These are phyloP conservation scores for Myotis myotis DNA, from an alignment of 2,797 vertebrate genomes.

Conservation along the genomic window DNA sequence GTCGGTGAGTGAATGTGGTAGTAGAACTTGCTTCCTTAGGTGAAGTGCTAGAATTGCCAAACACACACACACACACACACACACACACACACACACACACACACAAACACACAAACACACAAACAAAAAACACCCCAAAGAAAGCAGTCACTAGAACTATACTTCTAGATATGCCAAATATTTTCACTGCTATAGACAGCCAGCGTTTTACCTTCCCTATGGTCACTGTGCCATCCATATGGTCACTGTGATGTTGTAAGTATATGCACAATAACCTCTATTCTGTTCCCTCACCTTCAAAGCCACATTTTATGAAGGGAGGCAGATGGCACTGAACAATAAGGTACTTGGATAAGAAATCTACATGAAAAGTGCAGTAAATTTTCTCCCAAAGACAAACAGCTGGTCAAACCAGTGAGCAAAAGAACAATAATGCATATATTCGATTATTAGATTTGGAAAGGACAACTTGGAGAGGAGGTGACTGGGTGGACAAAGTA, in stretches of 20 bases:
- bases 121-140: neutral
- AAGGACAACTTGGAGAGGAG: neutral
- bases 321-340: neutral
- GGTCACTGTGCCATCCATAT: neutral
- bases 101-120: neutral
- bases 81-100: neutral
- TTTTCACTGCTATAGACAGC: neutral
- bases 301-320: neutral
- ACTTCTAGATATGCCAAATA: neutral
- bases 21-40: neutral
- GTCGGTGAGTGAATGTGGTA: neutral
- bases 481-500: neutral
- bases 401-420: neutral
- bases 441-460: neutral
- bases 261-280: neutral
- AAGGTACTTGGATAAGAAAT: neutral
- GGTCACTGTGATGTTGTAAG: neutral
- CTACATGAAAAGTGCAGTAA: neutral
- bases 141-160: neutral
- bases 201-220: neutral
- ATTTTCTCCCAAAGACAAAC: neutral
- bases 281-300: neutral
- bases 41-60: neutral
- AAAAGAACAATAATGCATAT: neutral
- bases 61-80: neutral